These are phyloP conservation scores for Sebastes dallii DNA, from an alignment of 2,797 vertebrate species.

Conservation along the genomic window DNA sequence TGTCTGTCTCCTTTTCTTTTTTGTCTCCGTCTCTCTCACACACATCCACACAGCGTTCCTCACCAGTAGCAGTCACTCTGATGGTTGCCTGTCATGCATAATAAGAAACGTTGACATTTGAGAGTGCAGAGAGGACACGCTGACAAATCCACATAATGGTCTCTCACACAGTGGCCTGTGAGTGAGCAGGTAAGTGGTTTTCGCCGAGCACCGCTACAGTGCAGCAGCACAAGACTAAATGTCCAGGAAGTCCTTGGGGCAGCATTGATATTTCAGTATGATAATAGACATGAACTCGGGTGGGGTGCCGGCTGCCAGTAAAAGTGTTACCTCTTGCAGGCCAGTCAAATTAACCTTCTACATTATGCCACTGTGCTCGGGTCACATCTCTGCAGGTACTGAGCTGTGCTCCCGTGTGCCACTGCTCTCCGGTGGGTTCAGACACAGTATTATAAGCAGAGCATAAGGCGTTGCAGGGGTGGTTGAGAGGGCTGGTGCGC, in stretches of 20 bases:
- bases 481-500: slow-evolving; percentile 39
- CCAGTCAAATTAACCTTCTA: slow-evolving; percentile 65
- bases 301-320: slow-evolving; percentile 34
- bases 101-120: slow-evolving; percentile 74
- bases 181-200: slow-evolving; percentile 57
- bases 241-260: slow-evolving; percentile 63
- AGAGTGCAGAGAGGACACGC: slow-evolving; percentile 56
- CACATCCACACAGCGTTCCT: slow-evolving; percentile 12
- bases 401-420: slow-evolving; percentile 24
- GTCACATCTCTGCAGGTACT: slow-evolving; percentile 57
- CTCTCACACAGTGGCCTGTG: slow-evolving; percentile 35
- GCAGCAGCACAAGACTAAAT: slow-evolving; percentile 44
- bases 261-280: slow-evolving; percentile 71
- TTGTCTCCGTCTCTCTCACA: neutral
- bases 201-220: neutral
- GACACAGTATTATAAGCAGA: slow-evolving; percentile 31
- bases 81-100: slow-evolving; percentile 67
- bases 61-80: slow-evolving; percentile 42
- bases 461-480: neutral
- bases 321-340: slow-evolving; percentile 40
- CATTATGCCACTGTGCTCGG: slow-evolving; percentile 45
- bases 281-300: slow-evolving; percentile 56
- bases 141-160: slow-evolving; percentile 66
- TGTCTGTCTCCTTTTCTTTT: neutral
- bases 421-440: slow-evolving; percentile 32